Evolutionary conservation across 2,113 vertebrate species (phyloP).

Genomic region (Phaetusa simplex): DNA sequence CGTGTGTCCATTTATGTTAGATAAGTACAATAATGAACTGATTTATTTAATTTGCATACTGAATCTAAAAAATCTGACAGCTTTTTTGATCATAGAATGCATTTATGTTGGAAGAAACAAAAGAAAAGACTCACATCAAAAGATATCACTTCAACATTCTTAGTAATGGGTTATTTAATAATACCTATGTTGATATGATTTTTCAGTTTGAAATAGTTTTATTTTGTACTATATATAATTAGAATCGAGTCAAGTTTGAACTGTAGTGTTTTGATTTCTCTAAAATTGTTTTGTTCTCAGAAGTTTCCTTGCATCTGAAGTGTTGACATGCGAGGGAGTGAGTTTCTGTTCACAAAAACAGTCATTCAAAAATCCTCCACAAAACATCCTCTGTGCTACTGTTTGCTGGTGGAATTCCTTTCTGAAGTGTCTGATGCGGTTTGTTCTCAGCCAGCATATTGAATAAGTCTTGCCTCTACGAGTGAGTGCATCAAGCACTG

Average conservation of each 20-base stretch:
- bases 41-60: not conserved
- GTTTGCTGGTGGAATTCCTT: constrained; percentile 25
- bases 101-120: not conserved
- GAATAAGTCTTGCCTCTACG: not conserved
- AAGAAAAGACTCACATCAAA: not conserved
- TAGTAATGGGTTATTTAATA: not conserved
- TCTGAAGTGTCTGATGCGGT: not conserved
- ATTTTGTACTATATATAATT: not conserved
- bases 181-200: not conserved
- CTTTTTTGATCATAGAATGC: not conserved
- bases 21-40: not conserved
- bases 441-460: not conserved
- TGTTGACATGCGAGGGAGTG: not conserved
- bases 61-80: not conserved
- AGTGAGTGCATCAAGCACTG: not conserved
- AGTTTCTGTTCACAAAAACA: constrained; percentile 7
- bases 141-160: not conserved
- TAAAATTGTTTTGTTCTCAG: not conserved
- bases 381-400: not conserved
- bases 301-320: not conserved
- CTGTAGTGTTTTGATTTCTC: not conserved
- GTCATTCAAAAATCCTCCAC: constrained; percentile 3
- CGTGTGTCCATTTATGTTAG: not conserved
- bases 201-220: not conserved
- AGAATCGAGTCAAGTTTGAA: not conserved